A percentile compares a stretch with the other conserved stretches of the same genome.
Evolutionary conservation across 2,113 vertebrate genomes (phyloP).

Genomic region (Tamias sibiricus): DNA sequence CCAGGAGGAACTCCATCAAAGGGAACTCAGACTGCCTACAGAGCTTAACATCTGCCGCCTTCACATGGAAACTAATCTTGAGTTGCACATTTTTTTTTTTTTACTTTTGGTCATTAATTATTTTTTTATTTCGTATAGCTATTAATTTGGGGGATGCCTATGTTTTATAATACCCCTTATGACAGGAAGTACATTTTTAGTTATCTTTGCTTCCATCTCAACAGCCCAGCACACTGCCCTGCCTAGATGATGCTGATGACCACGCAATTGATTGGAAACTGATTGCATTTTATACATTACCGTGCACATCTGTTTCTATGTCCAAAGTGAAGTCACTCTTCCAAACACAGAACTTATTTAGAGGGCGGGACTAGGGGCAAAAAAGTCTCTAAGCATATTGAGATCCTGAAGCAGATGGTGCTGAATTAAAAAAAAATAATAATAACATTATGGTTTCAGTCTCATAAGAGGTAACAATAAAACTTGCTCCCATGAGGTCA

Average conservation of each 20-base stretch:
- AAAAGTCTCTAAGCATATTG: not conserved
- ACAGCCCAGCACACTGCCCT: not conserved
- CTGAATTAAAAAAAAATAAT: constrained; percentile 54
- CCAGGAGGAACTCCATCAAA: constrained; percentile 52
- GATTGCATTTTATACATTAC: not conserved
- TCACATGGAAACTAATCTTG: not conserved
- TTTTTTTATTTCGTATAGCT: not conserved
- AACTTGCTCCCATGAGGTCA: constrained; percentile 58
- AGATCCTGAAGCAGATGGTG: constrained; percentile 66
- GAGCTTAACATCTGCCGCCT: not conserved
- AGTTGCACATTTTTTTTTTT: not conserved
- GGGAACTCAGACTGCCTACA: not conserved
- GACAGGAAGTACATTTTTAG: not conserved
- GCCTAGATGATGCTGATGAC: too few species aligned
- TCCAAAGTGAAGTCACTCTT: constrained; percentile 52
- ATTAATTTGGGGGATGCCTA: not conserved
- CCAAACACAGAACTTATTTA: constrained; percentile 53
- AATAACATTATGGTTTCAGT: constrained; percentile 10
- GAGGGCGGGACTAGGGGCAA: not conserved
- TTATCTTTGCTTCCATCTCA: not conserved
- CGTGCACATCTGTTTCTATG: not conserved
- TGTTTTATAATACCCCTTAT: not conserved
- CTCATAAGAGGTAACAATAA: constrained; percentile 62
- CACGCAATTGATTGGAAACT: not conserved
- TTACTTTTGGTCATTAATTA: not conserved